Evolutionary conservation across 2,888 invertebrate genomes (phyloP).

Genomic region (Nowickia ferox): DNA sequence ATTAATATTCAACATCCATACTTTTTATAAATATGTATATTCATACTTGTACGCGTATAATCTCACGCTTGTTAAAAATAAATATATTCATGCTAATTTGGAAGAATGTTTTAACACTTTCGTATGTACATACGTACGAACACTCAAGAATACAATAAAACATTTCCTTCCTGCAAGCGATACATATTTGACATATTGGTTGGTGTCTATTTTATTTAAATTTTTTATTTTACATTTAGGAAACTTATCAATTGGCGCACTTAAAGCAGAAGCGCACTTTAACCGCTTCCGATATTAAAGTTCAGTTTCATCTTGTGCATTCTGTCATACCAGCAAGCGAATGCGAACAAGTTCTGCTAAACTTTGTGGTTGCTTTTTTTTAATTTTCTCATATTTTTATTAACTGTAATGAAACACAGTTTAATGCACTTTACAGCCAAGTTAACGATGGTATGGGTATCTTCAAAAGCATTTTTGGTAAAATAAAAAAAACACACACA

Average conservation of each 20-base stretch:
- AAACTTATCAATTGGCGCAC: conserved; percentile 53
- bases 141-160: neutral
- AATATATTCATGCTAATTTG: conserved; percentile 43
- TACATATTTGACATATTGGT: neutral
- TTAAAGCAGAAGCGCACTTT: conserved; percentile 34
- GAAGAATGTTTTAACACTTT: conserved; percentile 46
- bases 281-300: conserved; percentile 34
- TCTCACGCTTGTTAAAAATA: conserved; percentile 46
- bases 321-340: conserved; percentile 2
- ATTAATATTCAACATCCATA: conserved; percentile 50
- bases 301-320: conserved; percentile 27
- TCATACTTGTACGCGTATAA: conserved; percentile 25
- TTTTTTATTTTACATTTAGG: neutral
- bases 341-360: conserved; percentile 3
- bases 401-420: conserved; percentile 49
- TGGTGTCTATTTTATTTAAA: neutral
- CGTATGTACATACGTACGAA: neutral
- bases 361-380: conserved; percentile 34
- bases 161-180: conserved; percentile 55
- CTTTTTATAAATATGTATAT: neutral
- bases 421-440: conserved; percentile 63
- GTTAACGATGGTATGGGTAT: conserved; percentile 58
- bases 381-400: conserved; percentile 26
- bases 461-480: conserved; percentile 48
- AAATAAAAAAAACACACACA: neutral